phyloP scores from a whole-genome alignment of 2,113 vertebrate genomes.

The Corapipo altera region DNA sequence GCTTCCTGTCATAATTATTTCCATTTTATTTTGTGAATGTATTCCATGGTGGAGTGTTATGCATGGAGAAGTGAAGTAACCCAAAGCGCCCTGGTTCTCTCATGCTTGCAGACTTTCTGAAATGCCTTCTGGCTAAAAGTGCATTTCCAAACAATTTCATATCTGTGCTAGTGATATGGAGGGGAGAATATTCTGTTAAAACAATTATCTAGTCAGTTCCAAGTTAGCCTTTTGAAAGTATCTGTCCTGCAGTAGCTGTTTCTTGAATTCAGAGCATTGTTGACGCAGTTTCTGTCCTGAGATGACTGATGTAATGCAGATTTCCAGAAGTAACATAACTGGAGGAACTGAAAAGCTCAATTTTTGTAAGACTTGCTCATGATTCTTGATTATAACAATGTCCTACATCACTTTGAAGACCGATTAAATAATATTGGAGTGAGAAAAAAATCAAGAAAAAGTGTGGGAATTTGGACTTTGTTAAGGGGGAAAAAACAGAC shows the following conservation, averaged over 20 bases:
- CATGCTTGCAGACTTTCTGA: neutral
- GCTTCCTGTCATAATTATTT: slow-evolving; percentile 25
- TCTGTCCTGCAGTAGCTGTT: neutral
- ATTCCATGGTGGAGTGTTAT: neutral
- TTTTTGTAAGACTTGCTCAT: neutral
- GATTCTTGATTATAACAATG: neutral
- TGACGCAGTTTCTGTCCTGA: neutral
- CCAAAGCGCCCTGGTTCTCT: fast-evolving
- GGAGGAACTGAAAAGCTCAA: neutral
- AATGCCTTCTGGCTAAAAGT: neutral
- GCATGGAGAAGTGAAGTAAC: neutral
- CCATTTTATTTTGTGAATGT: neutral
- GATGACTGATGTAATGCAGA: neutral
- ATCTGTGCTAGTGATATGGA: neutral
- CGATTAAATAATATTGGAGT: neutral
- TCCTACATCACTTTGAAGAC: neutral
- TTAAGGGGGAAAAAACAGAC: neutral
- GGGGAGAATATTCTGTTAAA: neutral
- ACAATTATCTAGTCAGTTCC: neutral
- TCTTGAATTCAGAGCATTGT: neutral
- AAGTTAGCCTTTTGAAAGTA: neutral
- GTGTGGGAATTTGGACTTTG: neutral
- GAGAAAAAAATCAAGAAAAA: neutral
- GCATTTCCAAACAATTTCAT: neutral
- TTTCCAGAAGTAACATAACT: neutral